phyloP scores from a whole-genome alignment of 2,888 invertebrate species.

The Agrotis segetum region DNA sequence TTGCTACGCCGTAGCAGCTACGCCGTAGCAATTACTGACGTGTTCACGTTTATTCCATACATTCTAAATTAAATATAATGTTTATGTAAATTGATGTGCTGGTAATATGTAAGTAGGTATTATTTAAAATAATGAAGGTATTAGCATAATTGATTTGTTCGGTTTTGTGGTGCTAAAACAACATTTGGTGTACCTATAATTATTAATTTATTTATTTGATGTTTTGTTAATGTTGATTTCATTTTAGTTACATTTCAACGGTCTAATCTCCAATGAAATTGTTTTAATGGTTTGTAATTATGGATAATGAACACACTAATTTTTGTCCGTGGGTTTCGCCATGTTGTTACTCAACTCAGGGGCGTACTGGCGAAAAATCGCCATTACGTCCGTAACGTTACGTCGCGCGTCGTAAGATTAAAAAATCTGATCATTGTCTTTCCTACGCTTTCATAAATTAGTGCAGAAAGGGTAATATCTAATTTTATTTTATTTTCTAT shows the following conservation, averaged over 20 bases:
- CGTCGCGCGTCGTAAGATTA: no score
- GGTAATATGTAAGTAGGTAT: conserved; percentile 21
- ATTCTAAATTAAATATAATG: conserved; percentile 26
- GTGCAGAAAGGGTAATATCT: no score
- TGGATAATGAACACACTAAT: no score
- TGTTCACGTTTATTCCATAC: conserved; percentile 22
- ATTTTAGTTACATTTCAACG: not conserved
- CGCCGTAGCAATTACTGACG: conserved; percentile 46
- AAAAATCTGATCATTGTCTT: no score
- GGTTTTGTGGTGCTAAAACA: not conserved
- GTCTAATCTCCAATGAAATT: no score
- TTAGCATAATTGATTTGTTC: conserved; percentile 24
- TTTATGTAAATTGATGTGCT: conserved; percentile 31
- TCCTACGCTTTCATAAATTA: no score
- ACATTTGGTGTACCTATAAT: not conserved
- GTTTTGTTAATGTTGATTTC: not conserved
- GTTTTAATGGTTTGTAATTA: no score
- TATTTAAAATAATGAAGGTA: conserved; percentile 20
- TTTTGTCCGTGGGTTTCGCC: no score
- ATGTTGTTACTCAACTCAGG: no score
- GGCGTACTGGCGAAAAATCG: no score
- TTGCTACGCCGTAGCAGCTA: conserved; percentile 54
- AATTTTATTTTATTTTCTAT: no score
- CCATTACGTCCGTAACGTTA: no score
- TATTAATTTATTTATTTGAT: not conserved